phyloP scores from a whole-genome alignment of 2,797 vertebrate species.

The Mallotus villosus region DNA sequence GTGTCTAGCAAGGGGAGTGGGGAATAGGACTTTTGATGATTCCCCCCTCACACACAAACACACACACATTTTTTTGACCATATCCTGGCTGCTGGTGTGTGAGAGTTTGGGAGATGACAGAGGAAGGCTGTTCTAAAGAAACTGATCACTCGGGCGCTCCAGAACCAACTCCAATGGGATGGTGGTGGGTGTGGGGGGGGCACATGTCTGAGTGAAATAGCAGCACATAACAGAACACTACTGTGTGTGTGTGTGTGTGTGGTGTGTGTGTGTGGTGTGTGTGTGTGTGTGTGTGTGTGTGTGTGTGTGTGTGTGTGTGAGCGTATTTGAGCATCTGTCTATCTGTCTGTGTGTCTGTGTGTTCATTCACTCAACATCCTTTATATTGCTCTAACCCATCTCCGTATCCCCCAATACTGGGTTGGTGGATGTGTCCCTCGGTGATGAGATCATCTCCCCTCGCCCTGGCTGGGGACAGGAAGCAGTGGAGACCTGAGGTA shows the following conservation, averaged over 20 bases:
- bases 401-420: not conserved
- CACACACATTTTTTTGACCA: not conserved
- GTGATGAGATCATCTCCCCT: slow-evolving; percentile 8
- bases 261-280: not conserved
- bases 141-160: not conserved
- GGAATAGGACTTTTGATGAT: not conserved
- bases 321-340: not conserved
- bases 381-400: not conserved
- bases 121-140: not conserved
- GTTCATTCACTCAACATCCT: not conserved
- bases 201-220: not conserved
- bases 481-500: not conserved
- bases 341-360: not conserved
- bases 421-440: slow-evolving; percentile 7
- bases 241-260: not conserved
- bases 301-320: not conserved
- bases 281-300: not conserved
- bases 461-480: slow-evolving; percentile 6
- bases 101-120: not conserved
- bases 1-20: not conserved
- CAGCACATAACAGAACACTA: not conserved
- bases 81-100: not conserved
- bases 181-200: not conserved
- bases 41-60: not conserved
- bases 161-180: not conserved